A percentile compares a stretch with the other conserved stretches of the same genome.
phyloP scores from a whole-genome alignment of 1,140 invertebrate species.

The Adoxophyes honmai region DNA sequence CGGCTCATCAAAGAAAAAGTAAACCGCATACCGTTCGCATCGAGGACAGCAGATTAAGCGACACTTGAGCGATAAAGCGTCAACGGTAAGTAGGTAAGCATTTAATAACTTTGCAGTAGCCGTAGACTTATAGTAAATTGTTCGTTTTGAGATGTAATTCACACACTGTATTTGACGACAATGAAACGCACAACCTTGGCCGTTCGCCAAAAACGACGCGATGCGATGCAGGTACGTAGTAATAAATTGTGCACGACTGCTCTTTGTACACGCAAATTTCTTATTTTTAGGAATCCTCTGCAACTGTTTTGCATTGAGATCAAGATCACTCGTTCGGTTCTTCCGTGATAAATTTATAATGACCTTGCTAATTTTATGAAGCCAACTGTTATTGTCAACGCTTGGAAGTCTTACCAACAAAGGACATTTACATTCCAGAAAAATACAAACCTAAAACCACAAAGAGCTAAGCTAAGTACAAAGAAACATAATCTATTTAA shows the following conservation, averaged over 20 bases:
- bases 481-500: too few relatives aligned
- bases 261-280: slow-evolving; percentile 1
- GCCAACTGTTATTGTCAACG: background rate
- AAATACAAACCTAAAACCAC: too few relatives aligned
- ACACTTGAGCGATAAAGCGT: slow-evolving; percentile 1
- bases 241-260: slow-evolving; percentile 13
- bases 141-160: slow-evolving; percentile 22
- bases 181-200: slow-evolving; percentile 39
- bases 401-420: too few relatives aligned
- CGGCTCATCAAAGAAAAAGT: slow-evolving; percentile 13
- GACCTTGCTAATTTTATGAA: background rate
- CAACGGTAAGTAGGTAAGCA: background rate
- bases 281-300: slow-evolving; percentile 6
- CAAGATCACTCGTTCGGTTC: slow-evolving; percentile 2
- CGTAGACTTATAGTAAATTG: background rate
- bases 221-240: slow-evolving; percentile 26
- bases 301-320: slow-evolving; percentile 9
- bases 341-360: slow-evolving; percentile 1
- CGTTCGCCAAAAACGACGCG: slow-evolving; percentile 26
- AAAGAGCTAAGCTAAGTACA: background rate
- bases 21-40: slow-evolving; percentile 8
- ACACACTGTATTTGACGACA: slow-evolving; percentile 30
- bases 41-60: slow-evolving; percentile 6
- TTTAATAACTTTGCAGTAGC: background rate
- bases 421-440: too few relatives aligned